These are phyloP conservation scores for Hoplodrina blanda DNA, from an alignment of 2,888 invertebrate genomes.

Conservation along the genomic window DNA sequence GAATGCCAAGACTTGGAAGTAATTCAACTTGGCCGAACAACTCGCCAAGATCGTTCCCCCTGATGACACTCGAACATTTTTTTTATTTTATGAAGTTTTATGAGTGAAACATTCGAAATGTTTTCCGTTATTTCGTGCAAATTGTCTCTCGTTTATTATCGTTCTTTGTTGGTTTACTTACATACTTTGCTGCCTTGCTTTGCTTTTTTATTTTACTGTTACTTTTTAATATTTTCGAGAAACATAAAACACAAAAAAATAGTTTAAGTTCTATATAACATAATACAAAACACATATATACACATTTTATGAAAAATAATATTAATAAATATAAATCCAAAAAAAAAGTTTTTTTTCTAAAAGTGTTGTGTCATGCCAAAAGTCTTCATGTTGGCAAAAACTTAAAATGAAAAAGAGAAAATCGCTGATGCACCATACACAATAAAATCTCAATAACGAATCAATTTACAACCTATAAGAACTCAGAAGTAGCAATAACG, in stretches of 20 bases:
- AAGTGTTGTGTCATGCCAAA: too few species aligned
- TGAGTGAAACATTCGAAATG: constrained; percentile 58
- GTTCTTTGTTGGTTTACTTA: constrained; percentile 43
- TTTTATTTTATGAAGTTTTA: constrained; percentile 71
- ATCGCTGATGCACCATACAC: neutral
- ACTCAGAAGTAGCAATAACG: constrained; percentile 49
- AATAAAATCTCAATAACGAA: constrained; percentile 9
- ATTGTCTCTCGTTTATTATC: constrained; percentile 53
- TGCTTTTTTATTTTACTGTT: constrained; percentile 10
- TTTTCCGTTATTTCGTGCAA: constrained; percentile 59
- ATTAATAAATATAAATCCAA: too few species aligned
- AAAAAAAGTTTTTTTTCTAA: too few species aligned
- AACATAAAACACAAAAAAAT: neutral
- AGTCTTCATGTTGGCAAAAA: constrained; percentile 1
- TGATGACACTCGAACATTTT: constrained; percentile 68
- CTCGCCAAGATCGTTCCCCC: constrained; percentile 77
- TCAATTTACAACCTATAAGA: constrained; percentile 17
- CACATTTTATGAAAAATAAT: too few species aligned
- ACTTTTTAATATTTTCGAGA: constrained; percentile 7
- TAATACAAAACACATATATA: too few species aligned
- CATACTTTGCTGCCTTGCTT: constrained; percentile 9
- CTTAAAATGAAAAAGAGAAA: neutral
- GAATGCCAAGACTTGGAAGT: constrained; percentile 74
- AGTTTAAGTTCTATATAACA: neutral
- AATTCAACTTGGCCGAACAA: constrained; percentile 80